phyloP scores from a whole-genome alignment of 2,797 vertebrate genomes.

The Rhinatrema bivittatum region DNA sequence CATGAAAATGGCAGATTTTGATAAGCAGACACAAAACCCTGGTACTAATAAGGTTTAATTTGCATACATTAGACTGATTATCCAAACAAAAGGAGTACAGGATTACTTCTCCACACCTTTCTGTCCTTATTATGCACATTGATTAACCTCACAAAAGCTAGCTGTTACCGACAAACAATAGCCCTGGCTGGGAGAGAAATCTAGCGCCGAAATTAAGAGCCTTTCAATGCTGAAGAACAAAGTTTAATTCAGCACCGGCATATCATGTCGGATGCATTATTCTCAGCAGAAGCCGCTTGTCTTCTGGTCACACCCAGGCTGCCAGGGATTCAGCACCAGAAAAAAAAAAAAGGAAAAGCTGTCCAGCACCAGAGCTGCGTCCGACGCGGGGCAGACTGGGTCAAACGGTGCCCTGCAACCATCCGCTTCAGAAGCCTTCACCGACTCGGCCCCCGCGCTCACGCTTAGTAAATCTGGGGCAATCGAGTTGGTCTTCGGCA shows the following conservation, averaged over 20 bases:
- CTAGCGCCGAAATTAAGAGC: constrained; percentile 59
- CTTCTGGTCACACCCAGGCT: not conserved
- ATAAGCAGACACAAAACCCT: constrained; percentile 94
- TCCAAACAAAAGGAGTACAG: constrained; percentile 94
- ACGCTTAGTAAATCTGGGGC: constrained; percentile 57
- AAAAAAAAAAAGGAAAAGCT: not conserved
- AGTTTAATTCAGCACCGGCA: constrained; percentile 38
- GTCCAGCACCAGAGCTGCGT: constrained; percentile 1
- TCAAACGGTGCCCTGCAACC: no score
- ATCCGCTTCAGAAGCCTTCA: no score
- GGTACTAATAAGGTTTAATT: constrained; percentile 91
- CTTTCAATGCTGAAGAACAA: constrained; percentile 63
- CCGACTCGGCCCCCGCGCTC: constrained; percentile 43
- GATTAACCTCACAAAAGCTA: constrained; percentile 84
- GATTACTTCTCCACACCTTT: constrained; percentile 91
- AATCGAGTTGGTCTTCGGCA: constrained; percentile 52
- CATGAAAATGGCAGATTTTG: constrained; percentile 97
- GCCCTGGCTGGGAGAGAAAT: constrained; percentile 62
- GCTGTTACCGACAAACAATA: constrained; percentile 77
- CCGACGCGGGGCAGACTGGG: no score
- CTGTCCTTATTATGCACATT: constrained; percentile 91
- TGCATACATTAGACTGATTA: constrained; percentile 99
- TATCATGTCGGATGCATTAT: no score
- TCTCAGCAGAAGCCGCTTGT: not conserved
- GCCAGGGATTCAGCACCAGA: not conserved